A percentile compares a stretch with the other conserved stretches of the same genome.
Evolutionary conservation across 2,888 invertebrate species (phyloP).

Genomic region (Leuctra nigra): DNA sequence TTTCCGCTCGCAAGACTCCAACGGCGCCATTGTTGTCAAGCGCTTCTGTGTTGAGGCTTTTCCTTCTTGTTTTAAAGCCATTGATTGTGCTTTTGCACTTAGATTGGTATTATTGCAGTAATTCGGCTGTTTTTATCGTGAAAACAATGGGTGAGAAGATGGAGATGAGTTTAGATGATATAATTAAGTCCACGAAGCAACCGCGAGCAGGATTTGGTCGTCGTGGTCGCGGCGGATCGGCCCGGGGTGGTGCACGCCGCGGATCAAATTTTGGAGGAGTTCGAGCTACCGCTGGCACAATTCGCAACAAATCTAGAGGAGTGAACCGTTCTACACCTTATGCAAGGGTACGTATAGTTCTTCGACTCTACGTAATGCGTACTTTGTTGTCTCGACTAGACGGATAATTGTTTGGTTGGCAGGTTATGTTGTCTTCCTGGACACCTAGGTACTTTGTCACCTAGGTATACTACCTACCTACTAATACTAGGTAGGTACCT

Average conservation of each 20-base stretch:
- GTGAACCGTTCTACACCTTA: constrained; percentile 55
- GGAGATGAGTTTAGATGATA: constrained; percentile 96
- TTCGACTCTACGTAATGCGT: background rate
- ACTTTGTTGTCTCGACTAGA: too few relatives aligned
- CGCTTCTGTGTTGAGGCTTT: too few relatives aligned
- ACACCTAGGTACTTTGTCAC: too few relatives aligned
- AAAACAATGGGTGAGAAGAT: constrained; percentile 84
- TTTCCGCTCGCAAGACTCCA: too few relatives aligned
- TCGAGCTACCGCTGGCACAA: constrained; percentile 44
- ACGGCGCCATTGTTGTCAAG: too few relatives aligned
- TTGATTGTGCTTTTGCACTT: too few relatives aligned
- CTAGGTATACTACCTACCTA: too few relatives aligned
- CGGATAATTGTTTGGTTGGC: too few relatives aligned
- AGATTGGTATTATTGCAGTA: too few relatives aligned
- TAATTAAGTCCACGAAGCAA: constrained; percentile 79
- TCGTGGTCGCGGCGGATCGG: constrained; percentile 49
- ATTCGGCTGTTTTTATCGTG: background rate
- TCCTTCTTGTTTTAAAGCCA: too few relatives aligned
- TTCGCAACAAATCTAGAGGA: constrained; percentile 54
- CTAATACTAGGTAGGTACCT: too few relatives aligned
- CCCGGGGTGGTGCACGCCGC: constrained; percentile 46
- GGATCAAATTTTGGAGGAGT: constrained; percentile 51
- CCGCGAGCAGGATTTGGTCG: constrained; percentile 34
- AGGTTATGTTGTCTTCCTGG: too few relatives aligned
- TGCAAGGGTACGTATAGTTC: constrained; percentile 54